Percentiles rank a stretch among this genome's conserved stretches.
phyloP scores from a whole-genome alignment of 2,113 vertebrate species.

The Semicossyphus pulcher region DNA sequence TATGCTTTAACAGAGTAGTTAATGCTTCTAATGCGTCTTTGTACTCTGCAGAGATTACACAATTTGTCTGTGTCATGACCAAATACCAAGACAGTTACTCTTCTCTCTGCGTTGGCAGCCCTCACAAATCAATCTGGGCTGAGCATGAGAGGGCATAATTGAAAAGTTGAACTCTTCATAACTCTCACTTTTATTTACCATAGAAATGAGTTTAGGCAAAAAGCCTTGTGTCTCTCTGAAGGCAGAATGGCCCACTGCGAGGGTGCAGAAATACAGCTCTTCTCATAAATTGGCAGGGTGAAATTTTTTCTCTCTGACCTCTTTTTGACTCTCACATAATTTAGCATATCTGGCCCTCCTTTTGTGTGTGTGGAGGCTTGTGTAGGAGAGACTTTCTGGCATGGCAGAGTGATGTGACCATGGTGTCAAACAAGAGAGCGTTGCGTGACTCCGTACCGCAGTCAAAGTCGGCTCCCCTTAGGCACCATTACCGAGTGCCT shows the following conservation, averaged over 20 bases:
- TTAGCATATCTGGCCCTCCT: slow-evolving; percentile 23
- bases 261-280: slow-evolving; percentile 14
- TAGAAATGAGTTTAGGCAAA: slow-evolving; percentile 18
- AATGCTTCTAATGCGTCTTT: slow-evolving; percentile 20
- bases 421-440: slow-evolving; percentile 46
- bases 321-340: slow-evolving; percentile 48
- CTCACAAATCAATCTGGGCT: slow-evolving; percentile 30
- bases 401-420: slow-evolving; percentile 37
- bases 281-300: slow-evolving; percentile 24
- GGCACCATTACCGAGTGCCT: slow-evolving; percentile 46
- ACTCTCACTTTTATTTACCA: slow-evolving; percentile 44
- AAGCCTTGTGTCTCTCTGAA: slow-evolving; percentile 16
- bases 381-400: slow-evolving; percentile 21
- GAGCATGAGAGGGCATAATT: slow-evolving; percentile 40
- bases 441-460: slow-evolving; percentile 43
- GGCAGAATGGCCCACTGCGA: slow-evolving; percentile 8
- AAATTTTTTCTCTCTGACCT: slow-evolving; percentile 37
- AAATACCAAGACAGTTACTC: slow-evolving; percentile 47
- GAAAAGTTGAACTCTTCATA: slow-evolving; percentile 46
- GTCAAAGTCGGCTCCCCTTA: slow-evolving; percentile 44
- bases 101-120: slow-evolving; percentile 18
- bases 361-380: slow-evolving; percentile 5
- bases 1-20: slow-evolving; percentile 18
- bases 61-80: slow-evolving; percentile 47
- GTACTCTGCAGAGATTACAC: slow-evolving; percentile 1